Percentiles rank a stretch among this genome's conserved stretches.
These are phyloP conservation scores for Berghia stephanieae DNA, from an alignment of 1,140 invertebrate genomes.

Conservation along the genomic window DNA sequence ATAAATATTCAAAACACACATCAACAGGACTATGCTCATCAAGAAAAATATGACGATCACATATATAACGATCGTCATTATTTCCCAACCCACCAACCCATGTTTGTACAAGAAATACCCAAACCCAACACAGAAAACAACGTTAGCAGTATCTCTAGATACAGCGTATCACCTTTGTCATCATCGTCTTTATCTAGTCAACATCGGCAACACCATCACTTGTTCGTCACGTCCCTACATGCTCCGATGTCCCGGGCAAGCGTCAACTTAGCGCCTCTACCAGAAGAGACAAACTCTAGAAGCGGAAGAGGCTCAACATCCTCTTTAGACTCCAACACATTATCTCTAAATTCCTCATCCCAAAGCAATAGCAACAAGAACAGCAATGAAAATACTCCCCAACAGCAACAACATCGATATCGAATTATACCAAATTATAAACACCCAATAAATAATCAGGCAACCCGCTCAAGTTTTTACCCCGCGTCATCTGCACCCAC, in stretches of 20 bases:
- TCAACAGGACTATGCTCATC: not conserved
- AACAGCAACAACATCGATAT: too few species aligned
- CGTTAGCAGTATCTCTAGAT: too few species aligned
- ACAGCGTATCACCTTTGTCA: too few species aligned
- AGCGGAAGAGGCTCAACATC: not conserved
- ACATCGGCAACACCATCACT: not conserved
- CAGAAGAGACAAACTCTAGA: conserved; percentile 10
- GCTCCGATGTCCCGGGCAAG: conserved; percentile 32
- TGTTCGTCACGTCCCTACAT: conserved; percentile 3
- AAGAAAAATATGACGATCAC: not conserved
- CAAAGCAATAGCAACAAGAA: too few species aligned
- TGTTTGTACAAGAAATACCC: too few species aligned
- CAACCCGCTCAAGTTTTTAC: too few species aligned
- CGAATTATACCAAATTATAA: conserved; percentile 18
- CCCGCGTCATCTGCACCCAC: too few species aligned
- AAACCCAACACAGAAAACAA: too few species aligned
- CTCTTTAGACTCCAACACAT: not conserved
- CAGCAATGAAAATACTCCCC: too few species aligned
- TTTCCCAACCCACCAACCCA: not conserved
- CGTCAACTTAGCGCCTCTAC: conserved; percentile 25
- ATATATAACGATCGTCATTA: not conserved
- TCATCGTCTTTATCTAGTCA: too few species aligned
- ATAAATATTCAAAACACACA: too few species aligned
- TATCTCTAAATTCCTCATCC: conserved; percentile 13
- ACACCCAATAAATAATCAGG: not conserved